Evolutionary conservation across 2,888 invertebrate genomes (phyloP).

Genomic region (Ophonus ardosiacus): DNA sequence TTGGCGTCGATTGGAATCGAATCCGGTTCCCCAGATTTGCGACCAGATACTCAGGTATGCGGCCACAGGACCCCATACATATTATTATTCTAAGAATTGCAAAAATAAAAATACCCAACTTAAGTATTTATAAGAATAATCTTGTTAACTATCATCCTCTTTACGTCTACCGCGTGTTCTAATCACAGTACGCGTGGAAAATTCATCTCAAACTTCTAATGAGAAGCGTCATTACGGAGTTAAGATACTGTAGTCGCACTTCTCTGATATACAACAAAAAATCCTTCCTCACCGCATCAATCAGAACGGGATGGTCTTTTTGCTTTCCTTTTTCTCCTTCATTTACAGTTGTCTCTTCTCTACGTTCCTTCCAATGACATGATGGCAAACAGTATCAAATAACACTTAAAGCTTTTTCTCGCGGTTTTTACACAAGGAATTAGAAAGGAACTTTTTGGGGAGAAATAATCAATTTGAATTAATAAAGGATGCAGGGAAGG

Average conservation of each 20-base stretch:
- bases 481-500: too few species aligned
- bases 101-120: too few species aligned
- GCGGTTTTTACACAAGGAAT: not conserved
- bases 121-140: too few species aligned
- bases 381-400: slow-evolving; percentile 7
- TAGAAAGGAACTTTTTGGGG: not conserved
- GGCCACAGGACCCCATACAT: too few species aligned
- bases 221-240: slow-evolving; percentile 30
- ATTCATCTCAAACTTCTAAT: slow-evolving; percentile 16
- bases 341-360: slow-evolving; percentile 31
- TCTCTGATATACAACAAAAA: slow-evolving; percentile 17
- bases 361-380: not conserved
- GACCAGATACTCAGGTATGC: too few species aligned
- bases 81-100: too few species aligned
- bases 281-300: slow-evolving; percentile 7
- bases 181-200: slow-evolving; percentile 18
- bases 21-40: too few species aligned
- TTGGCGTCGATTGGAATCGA: too few species aligned
- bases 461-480: too few species aligned
- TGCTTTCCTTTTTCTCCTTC: slow-evolving; percentile 8
- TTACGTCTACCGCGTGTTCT: not conserved
- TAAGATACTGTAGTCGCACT: slow-evolving; percentile 12
- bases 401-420: slow-evolving; percentile 4
- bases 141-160: too few species aligned
- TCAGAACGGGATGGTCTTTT: slow-evolving; percentile 3